Evolutionary conservation across 2,113 vertebrate genomes (phyloP), one percentile per base, ranked within the genome.

Genomic region (Ageneiosus marmoratus): DNA sequence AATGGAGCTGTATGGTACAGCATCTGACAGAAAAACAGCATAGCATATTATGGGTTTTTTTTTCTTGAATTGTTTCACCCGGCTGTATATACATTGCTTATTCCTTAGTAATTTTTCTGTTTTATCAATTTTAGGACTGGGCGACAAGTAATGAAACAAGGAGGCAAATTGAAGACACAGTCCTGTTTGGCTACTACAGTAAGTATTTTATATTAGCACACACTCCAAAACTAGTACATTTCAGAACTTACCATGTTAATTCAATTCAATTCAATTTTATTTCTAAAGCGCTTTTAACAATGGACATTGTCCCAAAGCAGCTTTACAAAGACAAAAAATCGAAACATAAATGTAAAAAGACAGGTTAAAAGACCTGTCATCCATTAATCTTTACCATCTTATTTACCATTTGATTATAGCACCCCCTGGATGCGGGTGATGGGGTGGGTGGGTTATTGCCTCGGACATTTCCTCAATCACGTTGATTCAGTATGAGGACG

Each of bases 141-240:
- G 97, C 97, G 77, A 93, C 95, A 91, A 94, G 90, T 92, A 99
- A 99, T 87, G 94, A 94, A 88, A 98, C 96, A 72, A 95, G 94
- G 86, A 93, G 75, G 0, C 92, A 97, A 90, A 97, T 98, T 89
- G 97, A 99, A 92, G 94, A 97, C 86, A 97, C 97, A 1, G 95
- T 99, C 44, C 89, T 98, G 55, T 96, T 97, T 89, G 97, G 95
- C 80, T 99, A 99, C 90, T 99, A 98, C 89, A 96, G 98, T 99
- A 94, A 97, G 98, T 97, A 91, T 2, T 22, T 41, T 29, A 53
- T 53, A 15, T 32, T 15, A 24, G 5, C 13, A 16, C 24, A 48
- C 24, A 72, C 41, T 72, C 1, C 24, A 72, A 0, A 27, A 13
- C 62, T 53, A 67, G 55, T 80, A 16, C 1, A 48, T 67, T 83